phyloP scores from a whole-genome alignment of 2,113 vertebrate genomes.

The Dasyornis broadbenti region DNA sequence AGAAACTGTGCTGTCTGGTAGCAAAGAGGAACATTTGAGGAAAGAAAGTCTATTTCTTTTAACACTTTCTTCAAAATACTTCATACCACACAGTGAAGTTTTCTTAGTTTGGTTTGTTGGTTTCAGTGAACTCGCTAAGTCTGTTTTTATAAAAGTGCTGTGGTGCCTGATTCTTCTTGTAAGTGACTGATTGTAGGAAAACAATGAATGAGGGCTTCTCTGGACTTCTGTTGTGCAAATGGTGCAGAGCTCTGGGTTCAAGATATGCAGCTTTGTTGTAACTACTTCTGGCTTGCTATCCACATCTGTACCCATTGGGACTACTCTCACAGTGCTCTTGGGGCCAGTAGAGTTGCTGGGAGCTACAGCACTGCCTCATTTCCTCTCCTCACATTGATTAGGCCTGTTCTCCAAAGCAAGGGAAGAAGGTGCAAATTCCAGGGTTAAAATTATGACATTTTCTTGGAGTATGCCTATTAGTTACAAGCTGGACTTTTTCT shows the following conservation, averaged over 20 bases:
- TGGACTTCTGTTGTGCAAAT: not conserved
- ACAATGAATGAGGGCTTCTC: not conserved
- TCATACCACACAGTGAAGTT: not conserved
- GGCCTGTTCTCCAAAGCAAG: not conserved
- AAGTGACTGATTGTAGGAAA: not conserved
- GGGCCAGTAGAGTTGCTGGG: not conserved
- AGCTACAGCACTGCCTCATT: not conserved
- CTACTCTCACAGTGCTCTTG: not conserved
- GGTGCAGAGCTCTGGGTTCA: not conserved
- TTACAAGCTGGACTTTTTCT: not conserved
- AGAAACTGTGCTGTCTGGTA: constrained; percentile 11
- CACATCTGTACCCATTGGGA: not conserved
- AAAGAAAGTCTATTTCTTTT: not conserved
- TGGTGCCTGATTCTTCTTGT: not conserved
- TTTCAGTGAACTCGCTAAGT: not conserved
- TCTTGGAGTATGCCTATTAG: not conserved
- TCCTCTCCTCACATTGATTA: not conserved
- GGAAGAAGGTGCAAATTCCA: not conserved
- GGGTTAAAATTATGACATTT: not conserved
- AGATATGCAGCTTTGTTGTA: not conserved
- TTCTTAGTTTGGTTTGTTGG: not conserved
- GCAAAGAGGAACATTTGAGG: not conserved
- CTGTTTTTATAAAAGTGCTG: not conserved
- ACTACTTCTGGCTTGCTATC: not conserved
- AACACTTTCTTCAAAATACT: not conserved